Evolutionary conservation across 2,113 vertebrate species (phyloP).

Genomic region (Delphinus delphis): DNA sequence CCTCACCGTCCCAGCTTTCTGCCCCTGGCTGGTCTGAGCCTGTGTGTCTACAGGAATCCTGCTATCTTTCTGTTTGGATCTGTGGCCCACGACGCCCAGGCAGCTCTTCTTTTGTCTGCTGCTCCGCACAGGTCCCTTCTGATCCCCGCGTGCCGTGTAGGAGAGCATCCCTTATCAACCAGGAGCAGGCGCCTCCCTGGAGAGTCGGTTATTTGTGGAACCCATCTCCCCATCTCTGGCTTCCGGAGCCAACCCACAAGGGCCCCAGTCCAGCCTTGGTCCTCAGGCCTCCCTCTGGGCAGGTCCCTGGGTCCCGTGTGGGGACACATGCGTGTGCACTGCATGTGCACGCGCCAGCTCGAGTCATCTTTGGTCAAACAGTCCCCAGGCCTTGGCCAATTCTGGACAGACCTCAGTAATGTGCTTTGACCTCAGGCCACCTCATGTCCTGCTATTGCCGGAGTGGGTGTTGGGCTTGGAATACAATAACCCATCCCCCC

Average conservation of each 20-base stretch:
- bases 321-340: accelerated
- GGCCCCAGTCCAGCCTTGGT: not conserved
- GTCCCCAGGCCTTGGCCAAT: not conserved
- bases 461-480: not conserved
- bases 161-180: slow-evolving; percentile 85
- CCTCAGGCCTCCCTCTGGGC: not conserved
- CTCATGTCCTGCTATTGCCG: not conserved
- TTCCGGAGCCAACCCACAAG: slow-evolving; percentile 50
- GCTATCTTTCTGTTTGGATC: not conserved
- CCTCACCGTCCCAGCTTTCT: not conserved
- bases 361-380: not conserved
- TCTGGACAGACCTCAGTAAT: not conserved
- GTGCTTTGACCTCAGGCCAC: not conserved
- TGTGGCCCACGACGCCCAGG: not conserved
- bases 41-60: not conserved
- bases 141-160: slow-evolving; percentile 10
- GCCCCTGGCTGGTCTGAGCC: not conserved
- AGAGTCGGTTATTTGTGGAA: slow-evolving; percentile 78
- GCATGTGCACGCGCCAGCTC: accelerated
- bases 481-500: not conserved
- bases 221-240: slow-evolving; percentile 24
- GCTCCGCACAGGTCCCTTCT: slow-evolving; percentile 57
- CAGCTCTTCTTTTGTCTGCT: not conserved
- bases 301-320: too few relatives aligned
- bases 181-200: not conserved